phyloP scores from a whole-genome alignment of 2,113 vertebrate genomes.

The Crotalus tigris region DNA sequence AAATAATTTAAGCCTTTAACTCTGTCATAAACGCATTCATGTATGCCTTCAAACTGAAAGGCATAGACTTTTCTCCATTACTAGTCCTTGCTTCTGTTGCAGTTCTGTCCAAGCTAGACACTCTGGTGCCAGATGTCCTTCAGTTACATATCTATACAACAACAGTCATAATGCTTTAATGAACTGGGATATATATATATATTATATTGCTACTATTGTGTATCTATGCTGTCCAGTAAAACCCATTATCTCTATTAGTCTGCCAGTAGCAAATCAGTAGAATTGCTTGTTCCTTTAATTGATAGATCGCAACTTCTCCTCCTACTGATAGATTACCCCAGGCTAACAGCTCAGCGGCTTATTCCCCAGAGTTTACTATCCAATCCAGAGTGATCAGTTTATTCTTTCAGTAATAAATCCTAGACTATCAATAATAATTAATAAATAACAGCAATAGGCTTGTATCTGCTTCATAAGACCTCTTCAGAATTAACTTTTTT shows the following conservation, averaged over 20 bases:
- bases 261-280: slow-evolving; percentile 75
- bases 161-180: slow-evolving; percentile 66
- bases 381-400: slow-evolving; percentile 60
- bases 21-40: slow-evolving; percentile 48
- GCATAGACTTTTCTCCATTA: slow-evolving; percentile 35
- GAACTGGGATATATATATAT: slow-evolving; percentile 64
- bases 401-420: slow-evolving; percentile 74
- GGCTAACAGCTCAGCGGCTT: slow-evolving; percentile 68
- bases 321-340: slow-evolving; percentile 75
- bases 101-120: slow-evolving; percentile 49
- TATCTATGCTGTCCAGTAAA: slow-evolving; percentile 73
- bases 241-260: slow-evolving; percentile 80
- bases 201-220: slow-evolving; percentile 43
- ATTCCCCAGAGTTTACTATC: slow-evolving; percentile 68
- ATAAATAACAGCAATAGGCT: slow-evolving; percentile 68
- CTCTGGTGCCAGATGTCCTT: slow-evolving; percentile 51
- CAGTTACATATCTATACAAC: slow-evolving; percentile 23
- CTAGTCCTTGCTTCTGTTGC: slow-evolving; percentile 42
- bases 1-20: slow-evolving; percentile 52
- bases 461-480: slow-evolving; percentile 61
- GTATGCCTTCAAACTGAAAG: slow-evolving; percentile 30
- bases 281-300: slow-evolving; percentile 81
- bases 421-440: slow-evolving; percentile 73
- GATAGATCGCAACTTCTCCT: slow-evolving; percentile 71
- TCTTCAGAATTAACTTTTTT: slow-evolving; percentile 24